Evolutionary conservation across 1,140 invertebrate species (phyloP).

Genomic region (Venturia canescens): DNA sequence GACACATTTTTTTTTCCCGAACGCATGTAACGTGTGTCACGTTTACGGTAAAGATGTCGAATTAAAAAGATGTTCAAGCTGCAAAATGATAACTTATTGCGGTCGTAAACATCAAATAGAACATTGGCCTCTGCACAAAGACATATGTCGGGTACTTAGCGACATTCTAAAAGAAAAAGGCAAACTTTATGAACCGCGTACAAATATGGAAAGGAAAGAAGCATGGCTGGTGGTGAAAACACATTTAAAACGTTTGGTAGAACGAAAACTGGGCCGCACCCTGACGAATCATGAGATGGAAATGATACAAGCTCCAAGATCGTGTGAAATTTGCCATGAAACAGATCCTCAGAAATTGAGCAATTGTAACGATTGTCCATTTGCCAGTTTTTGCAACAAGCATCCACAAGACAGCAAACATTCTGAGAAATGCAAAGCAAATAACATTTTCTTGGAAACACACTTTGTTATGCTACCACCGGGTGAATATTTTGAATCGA

Average conservation of each 20-base stretch:
- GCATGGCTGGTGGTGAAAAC: slow-evolving; percentile 2
- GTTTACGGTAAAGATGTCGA: slow-evolving; percentile 17
- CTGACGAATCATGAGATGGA: slow-evolving; percentile 26
- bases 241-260: slow-evolving; percentile 6
- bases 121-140: slow-evolving; percentile 39
- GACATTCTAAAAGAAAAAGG: slow-evolving; percentile 10
- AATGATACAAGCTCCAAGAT: slow-evolving; percentile 39
- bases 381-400: slow-evolving; percentile 31
- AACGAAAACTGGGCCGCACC: slow-evolving; percentile 29
- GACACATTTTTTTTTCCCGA: slow-evolving; percentile 37
- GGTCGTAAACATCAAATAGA: slow-evolving; percentile 31
- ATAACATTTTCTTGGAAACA: slow-evolving; percentile 8
- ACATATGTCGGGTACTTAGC: slow-evolving; percentile 17
- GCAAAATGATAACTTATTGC: slow-evolving; percentile 43
- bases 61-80: slow-evolving; percentile 33
- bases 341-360: slow-evolving; percentile 12
- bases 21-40: no score
- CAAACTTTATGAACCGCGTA: not conserved
- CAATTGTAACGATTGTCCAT: slow-evolving; percentile 28
- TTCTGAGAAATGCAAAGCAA: not conserved
- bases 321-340: slow-evolving; percentile 35
- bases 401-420: slow-evolving; percentile 1
- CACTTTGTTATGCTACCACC: no score
- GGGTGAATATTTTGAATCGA: no score
- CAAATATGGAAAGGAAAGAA: not conserved